Evolutionary conservation across 2,797 vertebrate genomes (phyloP).

Genomic region (Furcifer pardalis): DNA sequence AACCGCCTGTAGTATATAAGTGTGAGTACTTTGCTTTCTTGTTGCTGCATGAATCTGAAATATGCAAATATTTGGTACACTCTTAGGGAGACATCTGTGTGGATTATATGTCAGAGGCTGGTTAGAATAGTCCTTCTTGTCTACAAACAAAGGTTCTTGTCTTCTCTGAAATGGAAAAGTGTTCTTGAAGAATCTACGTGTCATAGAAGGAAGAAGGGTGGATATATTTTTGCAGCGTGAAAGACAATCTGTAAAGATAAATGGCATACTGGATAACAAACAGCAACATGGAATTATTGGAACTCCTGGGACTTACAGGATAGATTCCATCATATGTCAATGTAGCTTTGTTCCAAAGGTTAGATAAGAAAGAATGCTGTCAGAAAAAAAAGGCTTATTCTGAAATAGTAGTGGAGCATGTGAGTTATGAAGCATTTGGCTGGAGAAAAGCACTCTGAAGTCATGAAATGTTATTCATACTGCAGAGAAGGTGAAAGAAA

Average conservation of each 20-base stretch:
- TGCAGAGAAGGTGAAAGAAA: neutral
- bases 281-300: no score
- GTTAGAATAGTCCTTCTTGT: neutral
- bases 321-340: constrained; percentile 43
- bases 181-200: neutral
- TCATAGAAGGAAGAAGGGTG: constrained; percentile 32
- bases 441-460: constrained; percentile 3
- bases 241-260: constrained; percentile 43
- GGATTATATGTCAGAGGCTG: neutral
- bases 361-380: constrained; percentile 40
- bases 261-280: constrained; percentile 1
- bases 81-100: no score
- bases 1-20: no score
- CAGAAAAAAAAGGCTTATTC: constrained; percentile 41
- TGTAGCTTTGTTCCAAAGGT: constrained; percentile 37
- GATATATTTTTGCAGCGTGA: constrained; percentile 20
- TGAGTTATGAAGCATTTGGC: constrained; percentile 28
- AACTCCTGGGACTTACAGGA: constrained; percentile 1
- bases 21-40: no score
- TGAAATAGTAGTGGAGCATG: constrained; percentile 16
- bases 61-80: no score
- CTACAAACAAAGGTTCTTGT: neutral
- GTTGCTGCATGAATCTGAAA: no score
- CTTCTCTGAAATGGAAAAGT: neutral
- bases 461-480: constrained; percentile 23